Evolutionary conservation across 2,797 vertebrate genomes (phyloP), one percentile per base, ranked within the genome.

Genomic region (Eospalax fontanierii): DNA sequence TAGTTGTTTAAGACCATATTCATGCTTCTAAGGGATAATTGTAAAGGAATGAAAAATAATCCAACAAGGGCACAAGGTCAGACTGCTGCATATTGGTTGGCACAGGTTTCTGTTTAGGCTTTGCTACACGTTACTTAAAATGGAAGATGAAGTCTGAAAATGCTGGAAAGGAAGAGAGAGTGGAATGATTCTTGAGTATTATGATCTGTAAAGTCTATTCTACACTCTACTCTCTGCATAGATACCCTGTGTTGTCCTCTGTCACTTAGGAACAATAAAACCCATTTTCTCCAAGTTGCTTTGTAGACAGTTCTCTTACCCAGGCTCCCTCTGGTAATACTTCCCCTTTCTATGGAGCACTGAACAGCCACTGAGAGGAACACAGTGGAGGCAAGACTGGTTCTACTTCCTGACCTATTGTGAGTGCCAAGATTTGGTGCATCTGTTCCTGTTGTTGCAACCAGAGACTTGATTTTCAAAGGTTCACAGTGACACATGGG

Each of bases 11-110:
- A 89, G 24, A 71, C 1, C 80, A 30, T 76, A 18, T 61, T 91
- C 2, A 84, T 84, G 73, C 73, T 91, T 94, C 92, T 89, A 96
- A 83, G 50, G 92, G 88, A 68, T 21, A 86, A 54, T 59, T 68
- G 9, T 80, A 50, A 86, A 87, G 21, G 11, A 74, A 68, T 63
- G 6, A 79, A 93, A 87, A 94, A 30, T 63, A 28, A 82, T 59
- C 10, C 10, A 33, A 57, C 14, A 7, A 15, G 14, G 16, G 1
- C 30, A 94, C 70, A 90, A 61, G 33, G 30, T 89, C 30, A 94
- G 65, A 63, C 54, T 86, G 14, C n/a, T 83, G 40, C 0, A 35
- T 68, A 14, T 26, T 68, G 68, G 73, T 75, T 68, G 38, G 71
- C 24, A 21, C 71, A 71, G n/a, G 0, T 66, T 93, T 90, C 14